Evolutionary conservation across 2,888 invertebrate genomes (phyloP), one percentile per base, ranked within the genome.

Genomic region (Carpatolechia fugitivella): DNA sequence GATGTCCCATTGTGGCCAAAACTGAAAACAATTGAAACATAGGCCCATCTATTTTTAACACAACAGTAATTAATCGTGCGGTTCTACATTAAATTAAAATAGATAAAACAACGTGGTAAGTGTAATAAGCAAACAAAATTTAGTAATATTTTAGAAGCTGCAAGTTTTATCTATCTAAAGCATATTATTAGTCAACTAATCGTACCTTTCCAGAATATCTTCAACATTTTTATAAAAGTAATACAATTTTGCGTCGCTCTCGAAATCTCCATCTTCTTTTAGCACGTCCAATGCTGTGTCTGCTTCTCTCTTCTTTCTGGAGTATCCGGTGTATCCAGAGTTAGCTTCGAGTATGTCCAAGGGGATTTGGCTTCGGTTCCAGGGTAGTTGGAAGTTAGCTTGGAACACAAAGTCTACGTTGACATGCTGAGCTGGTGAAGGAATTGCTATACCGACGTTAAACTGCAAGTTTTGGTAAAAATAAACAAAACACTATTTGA

Each of bases 1-100:
- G 85, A 78, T n/a, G 91, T 92, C 1, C 94, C 95, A 60, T 93
- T 91, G 61, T 91, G 89, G 1, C 94, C 94, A 55, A 91, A 91
- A 18, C 95, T 94, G 77, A 14, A 82, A 84, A 46, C 48, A 31
- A 52, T 13, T 16, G 14, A 18, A 6, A n/a, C 24, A 24, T 4
- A 24, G 3, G 24, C 3, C 6, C 24, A n/a, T n/a, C n/a, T n/a
- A n/a, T n/a, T n/a, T n/a, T n/a, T n/a, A n/a, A n/a, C n/a, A n/a
- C n/a, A n/a, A n/a, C n/a, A n/a, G n/a, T n/a, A n/a, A n/a, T n/a
- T n/a, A n/a, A n/a, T n/a, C n/a, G n/a, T n/a, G n/a, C n/a, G n/a
- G n/a, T n/a, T n/a, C n/a, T n/a, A n/a, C n/a, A n/a, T n/a, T n/a
- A n/a, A n/a, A n/a, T n/a, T n/a, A n/a, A n/a, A n/a, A n/a, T n/a